Conservation (phyloP, 2,113 vertebrate genomes). For the Crotalus helleri region DNA sequence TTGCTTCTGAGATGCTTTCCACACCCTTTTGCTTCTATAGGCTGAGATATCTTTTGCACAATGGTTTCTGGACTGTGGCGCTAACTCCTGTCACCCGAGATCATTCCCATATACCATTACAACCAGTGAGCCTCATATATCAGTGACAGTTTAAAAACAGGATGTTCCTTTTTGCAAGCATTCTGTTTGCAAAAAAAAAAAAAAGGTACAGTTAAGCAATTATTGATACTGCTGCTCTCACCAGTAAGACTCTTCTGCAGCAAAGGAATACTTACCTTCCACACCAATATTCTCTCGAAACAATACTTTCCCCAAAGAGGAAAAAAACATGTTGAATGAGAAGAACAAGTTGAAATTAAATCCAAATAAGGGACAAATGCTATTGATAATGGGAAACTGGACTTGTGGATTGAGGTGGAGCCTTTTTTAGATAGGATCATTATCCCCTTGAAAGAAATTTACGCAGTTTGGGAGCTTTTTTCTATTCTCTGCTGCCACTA, state of each 20-base stretch:
- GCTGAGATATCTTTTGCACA: not conserved
- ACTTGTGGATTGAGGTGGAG: not conserved
- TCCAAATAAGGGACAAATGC: not conserved
- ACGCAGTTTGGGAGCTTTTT: not conserved
- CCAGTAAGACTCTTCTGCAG: not conserved
- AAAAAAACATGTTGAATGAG: not conserved
- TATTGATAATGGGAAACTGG: not conserved
- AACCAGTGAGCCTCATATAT: not conserved
- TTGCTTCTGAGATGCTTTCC: not conserved
- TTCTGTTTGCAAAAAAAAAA: not conserved
- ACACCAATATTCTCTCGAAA: not conserved
- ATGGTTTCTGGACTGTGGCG: not conserved
- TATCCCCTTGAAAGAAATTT: not conserved
- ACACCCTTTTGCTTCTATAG: not conserved
- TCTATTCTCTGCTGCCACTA: not conserved
- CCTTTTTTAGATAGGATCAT: not conserved
- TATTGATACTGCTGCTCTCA: not conserved
- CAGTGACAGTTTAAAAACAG: not conserved
- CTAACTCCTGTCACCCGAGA: not conserved
- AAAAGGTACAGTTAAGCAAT: not conserved
- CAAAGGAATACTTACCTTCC: not conserved
- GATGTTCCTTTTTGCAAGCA: not conserved
- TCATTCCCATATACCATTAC: not conserved
- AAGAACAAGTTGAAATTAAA: not conserved
- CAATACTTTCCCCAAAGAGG: not conserved